phyloP scores from a whole-genome alignment of 2,113 vertebrate genomes.

The Poecilia latipinna region DNA sequence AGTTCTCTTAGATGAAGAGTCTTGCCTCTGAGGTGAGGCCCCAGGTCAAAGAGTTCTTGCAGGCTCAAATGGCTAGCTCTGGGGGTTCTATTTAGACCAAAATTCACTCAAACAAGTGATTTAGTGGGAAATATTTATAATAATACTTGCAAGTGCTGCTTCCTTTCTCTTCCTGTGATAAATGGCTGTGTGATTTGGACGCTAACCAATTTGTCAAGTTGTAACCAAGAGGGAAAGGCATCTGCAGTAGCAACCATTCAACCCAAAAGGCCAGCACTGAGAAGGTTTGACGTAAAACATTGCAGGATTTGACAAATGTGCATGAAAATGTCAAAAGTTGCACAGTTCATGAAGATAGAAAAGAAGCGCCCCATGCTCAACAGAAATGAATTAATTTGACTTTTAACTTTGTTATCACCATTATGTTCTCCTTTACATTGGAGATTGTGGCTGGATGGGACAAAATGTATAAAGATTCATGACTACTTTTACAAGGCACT shows the following conservation, averaged over 20 bases:
- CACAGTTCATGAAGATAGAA: no score
- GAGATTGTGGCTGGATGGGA: not conserved
- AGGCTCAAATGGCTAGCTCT: constrained; percentile 56
- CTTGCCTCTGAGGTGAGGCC: constrained; percentile 43
- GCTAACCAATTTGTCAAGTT: no score
- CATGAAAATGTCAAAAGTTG: no score
- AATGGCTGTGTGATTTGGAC: no score
- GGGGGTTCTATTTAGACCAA: constrained; percentile 42
- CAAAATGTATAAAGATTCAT: not conserved
- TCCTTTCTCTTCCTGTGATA: not conserved
- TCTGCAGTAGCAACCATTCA: no score
- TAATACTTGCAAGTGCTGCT: not conserved
- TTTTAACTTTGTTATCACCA: not conserved
- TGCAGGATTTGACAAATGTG: no score
- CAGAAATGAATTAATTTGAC: not conserved
- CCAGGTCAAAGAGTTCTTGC: constrained; percentile 39
- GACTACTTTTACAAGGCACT: not conserved
- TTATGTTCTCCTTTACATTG: not conserved
- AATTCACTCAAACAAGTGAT: constrained; percentile 31
- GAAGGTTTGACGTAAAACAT: no score
- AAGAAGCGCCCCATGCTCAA: not conserved
- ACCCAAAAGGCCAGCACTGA: no score
- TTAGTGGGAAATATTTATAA: constrained; percentile 22
- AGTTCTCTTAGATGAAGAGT: constrained; percentile 61
- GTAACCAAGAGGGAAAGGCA: no score